A percentile compares a stretch with the other conserved stretches of the same genome.
Evolutionary conservation across 1,140 invertebrate species (phyloP).

Genomic region (Drosophila saltans): DNA sequence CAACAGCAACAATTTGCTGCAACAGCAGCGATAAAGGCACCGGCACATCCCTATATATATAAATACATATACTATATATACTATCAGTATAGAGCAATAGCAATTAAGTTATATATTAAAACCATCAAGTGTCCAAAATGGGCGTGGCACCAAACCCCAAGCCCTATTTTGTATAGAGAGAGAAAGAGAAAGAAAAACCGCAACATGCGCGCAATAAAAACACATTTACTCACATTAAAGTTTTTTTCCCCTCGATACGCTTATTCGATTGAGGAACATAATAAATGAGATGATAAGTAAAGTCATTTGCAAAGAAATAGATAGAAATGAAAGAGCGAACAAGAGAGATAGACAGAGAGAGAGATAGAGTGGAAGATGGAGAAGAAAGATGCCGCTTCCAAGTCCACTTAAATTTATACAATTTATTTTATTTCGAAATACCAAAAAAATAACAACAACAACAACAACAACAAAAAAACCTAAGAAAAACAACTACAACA

Average conservation of each 20-base stretch:
- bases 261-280: constrained; percentile 67
- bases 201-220: constrained; percentile 5
- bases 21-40: too few relatives aligned
- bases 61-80: not conserved
- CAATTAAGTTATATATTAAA: constrained; percentile 57
- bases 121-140: constrained; percentile 36
- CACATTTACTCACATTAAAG: constrained; percentile 27
- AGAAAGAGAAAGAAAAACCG: constrained; percentile 1
- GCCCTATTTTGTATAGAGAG: not conserved
- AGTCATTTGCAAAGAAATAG: constrained; percentile 56
- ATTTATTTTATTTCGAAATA: constrained; percentile 70
- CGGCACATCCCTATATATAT: too few relatives aligned
- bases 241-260: constrained; percentile 7
- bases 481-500: constrained; percentile 18
- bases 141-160: constrained; percentile 1
- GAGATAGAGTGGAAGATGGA: not conserved
- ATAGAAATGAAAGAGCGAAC: constrained; percentile 5
- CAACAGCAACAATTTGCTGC: too few relatives aligned
- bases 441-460: constrained; percentile 4
- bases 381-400: not conserved
- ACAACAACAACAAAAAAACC: not conserved
- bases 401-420: constrained; percentile 65
- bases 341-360: constrained; percentile 5
- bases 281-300: constrained; percentile 67
- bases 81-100: constrained; percentile 29